Evolutionary conservation across 2,888 invertebrate species (phyloP), one percentile per base, ranked within the genome.

Genomic region (Drosophila gaucha): DNA sequence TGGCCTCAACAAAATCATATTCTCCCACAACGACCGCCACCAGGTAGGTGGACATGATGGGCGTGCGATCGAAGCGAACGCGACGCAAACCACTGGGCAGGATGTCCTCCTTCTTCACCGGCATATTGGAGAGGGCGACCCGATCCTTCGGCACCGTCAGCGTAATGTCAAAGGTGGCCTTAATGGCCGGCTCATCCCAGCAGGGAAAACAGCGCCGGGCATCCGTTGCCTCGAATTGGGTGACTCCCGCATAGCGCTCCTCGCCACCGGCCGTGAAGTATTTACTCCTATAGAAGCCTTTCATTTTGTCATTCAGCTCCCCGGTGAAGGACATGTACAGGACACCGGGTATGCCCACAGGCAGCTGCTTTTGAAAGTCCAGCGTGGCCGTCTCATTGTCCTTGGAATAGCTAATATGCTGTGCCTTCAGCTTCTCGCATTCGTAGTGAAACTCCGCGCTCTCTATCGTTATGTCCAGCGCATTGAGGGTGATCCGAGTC

Each of bases 161-260:
- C 0, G 95, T 94, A 69, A 99, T 96, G 90, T 98, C 96, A 92
- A 99, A 99, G 1, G 97, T 97, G 1, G 99, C 97, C 92, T 99
- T 99, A 67, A 97, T 94, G 10, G 97, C 97, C 8, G 99, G 99
- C 92, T 99, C 99, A 91, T 99, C 99, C 97, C 98, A 99, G 92
- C 98, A 99, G 3, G 99, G 99, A 89, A 99, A 99, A 89, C 98
- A 97, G 78, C 96, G 93, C 57, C 99, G 94, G 6, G 99, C 99
- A 93, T 97, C 96, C 2, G 96, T 97, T 0, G 97, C 94, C 91
- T 97, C 96, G 90, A 98, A 98, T 92, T 98, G 98, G 52, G 98
- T 98, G 64, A 97, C 97, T 31, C 97, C 97, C 28, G 96, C 96
- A 90, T 95, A 96, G 54, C 95, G 94, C 89, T 96, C 96, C 74